Conservation (phyloP, 1,140 invertebrate species). For the Homalodisca vitripennis region DNA sequence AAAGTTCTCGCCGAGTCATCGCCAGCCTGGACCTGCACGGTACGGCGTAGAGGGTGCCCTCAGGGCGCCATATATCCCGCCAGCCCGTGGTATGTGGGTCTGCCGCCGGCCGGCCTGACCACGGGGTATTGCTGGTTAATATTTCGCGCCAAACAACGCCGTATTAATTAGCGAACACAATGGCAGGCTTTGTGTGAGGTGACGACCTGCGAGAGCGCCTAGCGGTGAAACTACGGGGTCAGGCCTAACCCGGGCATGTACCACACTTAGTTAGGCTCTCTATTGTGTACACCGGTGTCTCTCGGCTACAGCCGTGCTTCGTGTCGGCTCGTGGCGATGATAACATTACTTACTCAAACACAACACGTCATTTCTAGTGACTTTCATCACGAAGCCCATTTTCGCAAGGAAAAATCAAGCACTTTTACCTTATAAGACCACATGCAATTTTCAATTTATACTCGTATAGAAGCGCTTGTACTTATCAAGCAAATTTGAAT, state of each 20-base stretch:
- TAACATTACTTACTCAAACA: neutral
- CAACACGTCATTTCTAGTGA: neutral
- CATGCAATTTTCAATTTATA: neutral
- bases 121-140: conserved; percentile 20
- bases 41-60: no score
- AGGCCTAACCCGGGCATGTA: conserved; percentile 1
- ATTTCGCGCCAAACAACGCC: conserved; percentile 24
- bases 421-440: neutral
- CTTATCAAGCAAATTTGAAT: no score
- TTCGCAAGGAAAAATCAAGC: neutral
- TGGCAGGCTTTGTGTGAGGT: conserved; percentile 13
- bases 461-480: no score
- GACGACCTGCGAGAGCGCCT: neutral
- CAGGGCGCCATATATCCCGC: conserved; percentile 7
- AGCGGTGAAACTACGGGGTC: conserved; percentile 23
- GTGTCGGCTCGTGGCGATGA: neutral
- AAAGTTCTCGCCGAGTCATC: no score
- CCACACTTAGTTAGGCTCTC: neutral
- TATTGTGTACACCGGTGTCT: neutral
- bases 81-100: neutral
- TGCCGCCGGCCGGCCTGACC: neutral
- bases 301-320: neutral
- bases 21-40: no score
- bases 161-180: conserved; percentile 22
- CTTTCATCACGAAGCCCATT: neutral